Percentiles rank a stretch among this genome's conserved stretches.
Conservation (phyloP, 1,140 invertebrate species). For the Spodoptera frugiperda region DNA sequence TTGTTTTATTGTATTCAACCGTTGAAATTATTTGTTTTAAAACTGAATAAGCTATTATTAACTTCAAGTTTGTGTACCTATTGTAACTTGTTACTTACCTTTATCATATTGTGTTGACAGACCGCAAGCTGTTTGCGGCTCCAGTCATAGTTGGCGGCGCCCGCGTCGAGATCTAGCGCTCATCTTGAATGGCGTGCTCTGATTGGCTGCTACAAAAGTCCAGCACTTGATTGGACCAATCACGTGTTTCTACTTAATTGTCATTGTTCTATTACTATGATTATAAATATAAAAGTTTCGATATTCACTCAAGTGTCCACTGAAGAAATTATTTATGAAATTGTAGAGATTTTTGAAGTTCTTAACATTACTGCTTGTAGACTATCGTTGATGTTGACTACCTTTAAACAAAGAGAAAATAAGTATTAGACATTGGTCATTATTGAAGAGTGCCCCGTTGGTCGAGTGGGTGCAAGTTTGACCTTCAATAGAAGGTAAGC, state of each 20-base stretch:
- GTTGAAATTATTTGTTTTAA: too few relatives aligned
- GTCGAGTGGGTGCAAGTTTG: too few relatives aligned
- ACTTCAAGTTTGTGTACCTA: too few relatives aligned
- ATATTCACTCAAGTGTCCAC: conserved; percentile 9
- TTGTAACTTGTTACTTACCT: conserved; percentile 58
- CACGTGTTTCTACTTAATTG: conserved; percentile 18
- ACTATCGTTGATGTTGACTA: too few relatives aligned
- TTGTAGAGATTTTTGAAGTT: neutral
- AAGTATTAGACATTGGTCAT: too few relatives aligned
- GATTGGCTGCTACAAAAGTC: conserved; percentile 42
- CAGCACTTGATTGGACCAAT: conserved; percentile 41
- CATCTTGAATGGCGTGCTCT: conserved; percentile 42
- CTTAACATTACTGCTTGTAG: too few relatives aligned
- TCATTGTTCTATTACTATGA: conserved; percentile 15
- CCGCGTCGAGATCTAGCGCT: conserved; percentile 7
- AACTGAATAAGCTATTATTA: neutral
- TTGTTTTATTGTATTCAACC: too few relatives aligned
- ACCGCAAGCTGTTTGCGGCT: conserved; percentile 44
- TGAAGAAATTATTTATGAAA: neutral
- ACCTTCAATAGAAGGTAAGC: too few relatives aligned
- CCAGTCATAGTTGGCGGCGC: conserved; percentile 65
- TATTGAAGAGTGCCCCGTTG: too few relatives aligned
- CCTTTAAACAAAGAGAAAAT: too few relatives aligned
- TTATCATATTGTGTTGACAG: conserved; percentile 73
- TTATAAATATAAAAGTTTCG: neutral